phyloP scores from a whole-genome alignment of 2,888 invertebrate genomes.

The Caradrina clavipalpis region DNA sequence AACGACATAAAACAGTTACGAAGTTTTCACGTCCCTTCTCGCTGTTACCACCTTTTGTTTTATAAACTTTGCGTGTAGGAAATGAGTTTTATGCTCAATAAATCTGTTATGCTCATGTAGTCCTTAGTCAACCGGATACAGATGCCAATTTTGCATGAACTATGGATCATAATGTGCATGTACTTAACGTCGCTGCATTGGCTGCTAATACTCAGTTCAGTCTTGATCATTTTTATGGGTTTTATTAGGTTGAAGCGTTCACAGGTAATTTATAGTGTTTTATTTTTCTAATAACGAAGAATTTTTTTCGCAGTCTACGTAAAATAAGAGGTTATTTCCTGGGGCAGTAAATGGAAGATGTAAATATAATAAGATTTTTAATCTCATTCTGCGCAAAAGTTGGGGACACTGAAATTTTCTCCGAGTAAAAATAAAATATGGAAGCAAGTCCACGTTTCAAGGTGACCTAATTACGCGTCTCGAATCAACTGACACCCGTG shows the following conservation, averaged over 20 bases:
- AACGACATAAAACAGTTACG: constrained; percentile 60
- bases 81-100: constrained; percentile 55
- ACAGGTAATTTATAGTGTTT: constrained; percentile 17
- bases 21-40: constrained; percentile 55
- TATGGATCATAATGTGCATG: constrained; percentile 34
- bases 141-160: constrained; percentile 51
- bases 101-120: constrained; percentile 46
- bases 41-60: constrained; percentile 64
- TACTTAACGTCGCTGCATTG: constrained; percentile 40
- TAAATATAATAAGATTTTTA: constrained; percentile 50
- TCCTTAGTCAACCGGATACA: constrained; percentile 29
- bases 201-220: constrained; percentile 23
- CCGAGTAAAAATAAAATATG: constrained; percentile 58
- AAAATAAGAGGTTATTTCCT: constrained; percentile 30
- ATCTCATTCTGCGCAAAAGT: constrained; percentile 46
- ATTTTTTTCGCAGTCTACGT: constrained; percentile 3
- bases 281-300: background rate
- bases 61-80: constrained; percentile 59
- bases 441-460: constrained; percentile 59
- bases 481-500: constrained; percentile 66
- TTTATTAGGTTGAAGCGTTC: background rate
- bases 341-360: constrained; percentile 28
- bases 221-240: constrained; percentile 9
- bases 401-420: constrained; percentile 36
- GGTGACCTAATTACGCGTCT: constrained; percentile 68